Evolutionary conservation across 2,888 invertebrate genomes (phyloP).

Genomic region (Enoplolaimus lenunculus): DNA sequence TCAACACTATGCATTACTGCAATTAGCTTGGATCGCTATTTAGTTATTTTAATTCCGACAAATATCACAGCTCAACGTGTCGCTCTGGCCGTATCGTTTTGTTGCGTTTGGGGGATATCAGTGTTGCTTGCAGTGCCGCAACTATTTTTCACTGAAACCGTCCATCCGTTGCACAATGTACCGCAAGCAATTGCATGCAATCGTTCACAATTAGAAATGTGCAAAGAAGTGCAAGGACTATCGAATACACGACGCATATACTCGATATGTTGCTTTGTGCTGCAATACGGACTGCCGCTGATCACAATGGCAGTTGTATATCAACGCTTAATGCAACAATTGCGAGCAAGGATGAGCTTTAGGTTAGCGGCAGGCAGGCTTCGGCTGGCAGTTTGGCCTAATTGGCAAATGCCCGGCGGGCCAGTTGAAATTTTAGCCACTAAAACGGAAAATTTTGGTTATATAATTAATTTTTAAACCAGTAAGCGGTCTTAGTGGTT

Average conservation of each 20-base stretch:
- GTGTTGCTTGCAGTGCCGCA: conserved; percentile 41
- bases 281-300: conserved; percentile 20
- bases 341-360: conserved; percentile 18
- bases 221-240: background rate
- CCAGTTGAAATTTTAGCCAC: too few species aligned
- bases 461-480: too few species aligned
- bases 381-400: too few species aligned
- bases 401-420: too few species aligned
- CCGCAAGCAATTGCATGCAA: background rate
- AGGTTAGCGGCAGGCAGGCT: too few species aligned
- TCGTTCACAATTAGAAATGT: background rate
- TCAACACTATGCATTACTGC: conserved; percentile 85
- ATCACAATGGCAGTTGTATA: conserved; percentile 13
- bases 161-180: background rate
- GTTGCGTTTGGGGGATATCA: conserved; percentile 46
- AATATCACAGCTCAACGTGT: conserved; percentile 42
- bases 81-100: conserved; percentile 42
- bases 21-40: conserved; percentile 49
- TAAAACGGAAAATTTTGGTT: too few species aligned
- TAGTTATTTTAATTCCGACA: conserved; percentile 38
- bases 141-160: conserved; percentile 28
- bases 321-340: conserved; percentile 8
- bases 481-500: too few species aligned
- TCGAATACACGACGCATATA: background rate
- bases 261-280: conserved; percentile 11